A percentile compares a stretch with the other conserved stretches of the same genome.
Conservation (phyloP, 2,113 vertebrate species). For the Pterophyllum scalare region DNA sequence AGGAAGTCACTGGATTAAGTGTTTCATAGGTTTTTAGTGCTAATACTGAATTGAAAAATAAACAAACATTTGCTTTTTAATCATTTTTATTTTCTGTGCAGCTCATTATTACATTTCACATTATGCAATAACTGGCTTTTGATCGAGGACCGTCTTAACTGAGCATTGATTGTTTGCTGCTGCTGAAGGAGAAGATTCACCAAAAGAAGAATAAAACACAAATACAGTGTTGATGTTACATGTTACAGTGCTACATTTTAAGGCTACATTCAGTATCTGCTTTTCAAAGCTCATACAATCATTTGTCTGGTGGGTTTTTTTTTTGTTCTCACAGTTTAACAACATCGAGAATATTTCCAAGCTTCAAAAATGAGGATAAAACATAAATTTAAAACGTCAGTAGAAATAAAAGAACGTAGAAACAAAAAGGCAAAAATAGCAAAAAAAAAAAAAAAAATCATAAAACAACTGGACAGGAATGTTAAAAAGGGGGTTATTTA, state of each 20-base stretch:
- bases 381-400: neutral
- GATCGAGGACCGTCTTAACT: neutral
- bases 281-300: neutral
- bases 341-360: neutral
- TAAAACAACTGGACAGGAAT: too few species aligned
- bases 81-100: neutral
- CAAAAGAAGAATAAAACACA: neutral
- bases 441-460: too few species aligned
- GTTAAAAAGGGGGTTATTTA: too few species aligned
- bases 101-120: neutral
- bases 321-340: neutral
- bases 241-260: slow-evolving; percentile 5
- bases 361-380: neutral
- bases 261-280: neutral
- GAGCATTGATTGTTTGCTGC: neutral
- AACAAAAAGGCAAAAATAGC: rapidly evolving
- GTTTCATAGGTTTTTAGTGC: rapidly evolving
- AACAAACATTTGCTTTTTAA: neutral
- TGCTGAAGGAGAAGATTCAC: neutral
- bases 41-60: neutral
- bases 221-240: slow-evolving; percentile 4
- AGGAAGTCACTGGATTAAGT: neutral
- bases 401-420: neutral
- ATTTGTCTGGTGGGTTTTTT: neutral
- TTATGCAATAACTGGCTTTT: neutral